Percentiles rank a stretch among this genome's conserved stretches.
Conservation (phyloP, 2,113 vertebrate genomes). For the Melanostigma gelatinosum region DNA sequence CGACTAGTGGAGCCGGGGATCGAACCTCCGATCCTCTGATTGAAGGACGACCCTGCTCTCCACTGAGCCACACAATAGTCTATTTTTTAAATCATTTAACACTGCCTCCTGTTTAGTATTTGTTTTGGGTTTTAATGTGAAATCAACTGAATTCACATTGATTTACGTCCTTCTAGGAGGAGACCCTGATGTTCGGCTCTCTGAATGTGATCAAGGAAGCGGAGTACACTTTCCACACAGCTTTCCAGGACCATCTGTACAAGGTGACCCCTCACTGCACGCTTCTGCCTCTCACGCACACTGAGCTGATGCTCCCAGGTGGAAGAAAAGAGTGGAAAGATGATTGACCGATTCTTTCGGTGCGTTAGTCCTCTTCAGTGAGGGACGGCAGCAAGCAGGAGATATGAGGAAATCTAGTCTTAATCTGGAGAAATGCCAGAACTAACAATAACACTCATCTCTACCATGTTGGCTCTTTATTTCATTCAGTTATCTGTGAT, state of each 20-base stretch:
- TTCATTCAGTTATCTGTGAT: not conserved
- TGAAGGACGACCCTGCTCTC: no score
- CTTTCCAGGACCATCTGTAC: slow-evolving; percentile 79
- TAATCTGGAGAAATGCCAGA: slow-evolving; percentile 7
- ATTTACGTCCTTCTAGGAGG: slow-evolving; percentile 76
- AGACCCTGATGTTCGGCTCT: slow-evolving; percentile 86
- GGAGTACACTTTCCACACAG: slow-evolving; percentile 78
- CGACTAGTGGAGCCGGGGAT: no score
- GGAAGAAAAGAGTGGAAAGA: not conserved
- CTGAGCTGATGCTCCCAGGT: not conserved
- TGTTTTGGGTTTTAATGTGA: no score
- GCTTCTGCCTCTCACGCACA: not conserved
- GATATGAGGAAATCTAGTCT: not conserved
- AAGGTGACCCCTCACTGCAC: slow-evolving; percentile 69
- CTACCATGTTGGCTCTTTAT: not conserved
- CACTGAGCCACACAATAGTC: no score
- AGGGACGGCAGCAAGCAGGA: not conserved
- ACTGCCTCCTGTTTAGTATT: no score
- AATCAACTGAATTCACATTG: not conserved
- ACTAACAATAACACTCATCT: not conserved
- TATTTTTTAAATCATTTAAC: no score
- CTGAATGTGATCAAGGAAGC: slow-evolving; percentile 79
- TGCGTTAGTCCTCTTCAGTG: not conserved
- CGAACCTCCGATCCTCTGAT: no score
- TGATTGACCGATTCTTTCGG: not conserved